These are phyloP conservation scores for Caenorhabditis wallacei DNA, from an alignment of 2,888 invertebrate species.

Conservation along the genomic window DNA sequence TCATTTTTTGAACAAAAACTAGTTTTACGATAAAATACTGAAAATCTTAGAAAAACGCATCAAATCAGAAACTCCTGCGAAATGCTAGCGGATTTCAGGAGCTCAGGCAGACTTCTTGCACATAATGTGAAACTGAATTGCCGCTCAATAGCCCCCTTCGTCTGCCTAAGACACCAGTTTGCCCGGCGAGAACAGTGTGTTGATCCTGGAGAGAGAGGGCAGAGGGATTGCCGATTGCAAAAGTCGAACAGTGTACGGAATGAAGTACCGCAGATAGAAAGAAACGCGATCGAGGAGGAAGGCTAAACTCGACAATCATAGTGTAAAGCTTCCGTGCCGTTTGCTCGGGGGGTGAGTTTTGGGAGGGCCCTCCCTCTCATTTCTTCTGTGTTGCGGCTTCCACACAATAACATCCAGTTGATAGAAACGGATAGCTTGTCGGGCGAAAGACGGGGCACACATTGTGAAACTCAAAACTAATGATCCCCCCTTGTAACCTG, in stretches of 20 bases:
- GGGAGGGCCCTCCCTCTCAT: not conserved
- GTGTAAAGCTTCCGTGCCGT: constrained; percentile 43
- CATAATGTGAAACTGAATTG: constrained; percentile 31
- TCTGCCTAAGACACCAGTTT: constrained; percentile 40
- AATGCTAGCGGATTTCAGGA: not conserved
- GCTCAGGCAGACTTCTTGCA: constrained; percentile 3
- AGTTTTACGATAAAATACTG: no score
- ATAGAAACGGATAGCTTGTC: constrained; percentile 23
- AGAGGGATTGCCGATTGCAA: constrained; percentile 31
- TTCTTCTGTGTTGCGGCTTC: constrained; percentile 23
- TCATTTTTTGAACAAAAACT: no score
- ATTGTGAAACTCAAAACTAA: constrained; percentile 10
- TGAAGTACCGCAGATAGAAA: constrained; percentile 38
- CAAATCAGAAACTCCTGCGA: no score
- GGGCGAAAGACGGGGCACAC: not conserved
- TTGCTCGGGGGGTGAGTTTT: constrained; percentile 9
- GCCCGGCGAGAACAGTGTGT: constrained; percentile 28
- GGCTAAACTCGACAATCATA: constrained; percentile 32
- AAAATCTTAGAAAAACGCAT: no score
- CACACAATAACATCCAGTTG: constrained; percentile 9
- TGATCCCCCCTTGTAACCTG: not conserved
- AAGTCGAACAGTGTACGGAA: constrained; percentile 50
- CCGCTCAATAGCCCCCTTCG: constrained; percentile 31
- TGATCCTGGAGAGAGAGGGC: constrained; percentile 40
- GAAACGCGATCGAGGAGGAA: not conserved